These are phyloP conservation scores for Antechinus flavipes DNA, from an alignment of 2,113 vertebrate genomes.

Conservation along the genomic window DNA sequence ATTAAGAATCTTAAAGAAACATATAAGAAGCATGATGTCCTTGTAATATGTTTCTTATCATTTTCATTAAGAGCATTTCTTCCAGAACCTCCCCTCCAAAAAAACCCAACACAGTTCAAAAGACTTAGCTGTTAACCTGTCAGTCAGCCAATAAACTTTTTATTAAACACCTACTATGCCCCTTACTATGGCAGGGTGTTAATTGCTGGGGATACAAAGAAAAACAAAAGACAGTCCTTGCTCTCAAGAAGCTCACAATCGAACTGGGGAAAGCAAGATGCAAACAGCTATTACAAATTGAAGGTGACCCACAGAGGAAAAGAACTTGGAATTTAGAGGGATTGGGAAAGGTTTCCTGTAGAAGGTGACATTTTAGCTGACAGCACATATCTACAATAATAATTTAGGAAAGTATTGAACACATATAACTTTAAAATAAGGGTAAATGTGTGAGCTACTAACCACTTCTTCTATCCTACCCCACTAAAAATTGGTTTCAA, in stretches of 20 bases:
- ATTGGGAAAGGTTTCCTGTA: not conserved
- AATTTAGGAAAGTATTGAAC: not conserved
- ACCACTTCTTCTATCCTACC: not conserved
- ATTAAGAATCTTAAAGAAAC: constrained; percentile 11
- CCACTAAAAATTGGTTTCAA: not conserved
- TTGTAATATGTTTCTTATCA: not conserved
- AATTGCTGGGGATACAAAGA: not conserved
- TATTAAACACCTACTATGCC: not conserved
- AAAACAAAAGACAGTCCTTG: not conserved
- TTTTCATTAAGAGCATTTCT: not conserved
- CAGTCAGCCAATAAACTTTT: not conserved
- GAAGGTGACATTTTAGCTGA: not conserved
- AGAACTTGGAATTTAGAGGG: not conserved
- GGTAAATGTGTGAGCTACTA: not conserved
- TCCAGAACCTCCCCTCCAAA: not conserved
- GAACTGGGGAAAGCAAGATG: not conserved
- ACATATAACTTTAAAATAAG: not conserved
- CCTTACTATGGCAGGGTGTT: not conserved
- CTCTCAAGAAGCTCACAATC: not conserved
- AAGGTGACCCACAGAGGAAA: not conserved
- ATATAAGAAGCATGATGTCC: not conserved
- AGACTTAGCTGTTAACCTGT: not conserved
- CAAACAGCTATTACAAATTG: not conserved
- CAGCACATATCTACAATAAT: not conserved
- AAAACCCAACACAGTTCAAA: not conserved